Evolutionary conservation across 1,140 invertebrate genomes (phyloP), one percentile per base, ranked within the genome.

Genomic region (Zaprionus kolodkinae): DNA sequence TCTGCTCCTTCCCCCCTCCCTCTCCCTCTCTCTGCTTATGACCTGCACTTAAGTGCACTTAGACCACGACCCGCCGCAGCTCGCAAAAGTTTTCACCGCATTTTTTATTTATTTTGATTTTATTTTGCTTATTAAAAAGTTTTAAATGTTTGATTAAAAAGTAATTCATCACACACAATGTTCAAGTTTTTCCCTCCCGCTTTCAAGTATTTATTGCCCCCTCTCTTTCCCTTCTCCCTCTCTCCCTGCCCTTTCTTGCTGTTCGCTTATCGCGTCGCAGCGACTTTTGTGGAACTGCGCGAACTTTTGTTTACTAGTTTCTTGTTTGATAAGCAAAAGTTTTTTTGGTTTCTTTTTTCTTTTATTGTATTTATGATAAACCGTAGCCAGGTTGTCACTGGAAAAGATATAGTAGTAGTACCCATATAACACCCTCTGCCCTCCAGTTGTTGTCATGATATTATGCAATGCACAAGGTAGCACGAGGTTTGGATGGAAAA

Each of bases 81-180:
- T 1, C n/a, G 36, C 11, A 55, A 79, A 87, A 79, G 76, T 87
- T 84, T 72, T 38, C 45, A 52, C 60, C 68, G n/a, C 33, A 27
- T 52, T 43, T 43, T 30, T 40, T 59, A 40, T 65, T 72, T 67
- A 43, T 65, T 67, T 66, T 27, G 17, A 65, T 74, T 80, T 78
- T 69, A 77, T 88, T 82, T 88, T 70, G 66, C 77, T 82, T 87
- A 88, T 88, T 87, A 87, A 87, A 87, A 87, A 87, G 84, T 87
- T 87, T 88, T 77, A 87, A 87, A 88, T 87, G 83, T 83, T 87
- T 87, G 84, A 87, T 88, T 88, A 83, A 88, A 87, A 76, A 82
- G 68, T 78, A 87, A 87, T 88, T 88, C 79, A 83, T 88, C 70
- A 71, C 48, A 72, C 83, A 55, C 21, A 63, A 62, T 69, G 45